phyloP scores from a whole-genome alignment of 2,888 invertebrate genomes.

The Amiota mariae region DNA sequence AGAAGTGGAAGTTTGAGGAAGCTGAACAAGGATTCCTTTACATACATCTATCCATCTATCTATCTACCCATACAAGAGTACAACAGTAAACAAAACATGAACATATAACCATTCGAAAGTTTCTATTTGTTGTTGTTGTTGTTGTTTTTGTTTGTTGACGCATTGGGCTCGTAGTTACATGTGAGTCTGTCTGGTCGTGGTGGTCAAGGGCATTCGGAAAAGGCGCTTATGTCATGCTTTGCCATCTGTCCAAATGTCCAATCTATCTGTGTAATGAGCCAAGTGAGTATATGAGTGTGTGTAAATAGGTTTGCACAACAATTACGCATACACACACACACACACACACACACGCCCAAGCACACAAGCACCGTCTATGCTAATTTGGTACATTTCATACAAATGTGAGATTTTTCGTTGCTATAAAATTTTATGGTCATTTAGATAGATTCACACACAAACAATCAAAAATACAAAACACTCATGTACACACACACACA shows the following conservation, averaged over 20 bases:
- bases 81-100: no score
- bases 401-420: constrained; percentile 3
- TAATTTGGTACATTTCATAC: constrained; percentile 46
- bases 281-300: not conserved
- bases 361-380: no score
- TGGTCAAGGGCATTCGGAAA: no score
- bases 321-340: constrained; percentile 46
- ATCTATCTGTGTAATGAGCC: no score
- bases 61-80: no score
- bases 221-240: no score
- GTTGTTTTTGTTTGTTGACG: not conserved
- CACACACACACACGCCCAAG: constrained; percentile 46
- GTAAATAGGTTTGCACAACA: constrained; percentile 33
- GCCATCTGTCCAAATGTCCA: not conserved
- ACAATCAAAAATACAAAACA: not conserved
- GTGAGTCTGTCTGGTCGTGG: not conserved
- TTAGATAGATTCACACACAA: not conserved
- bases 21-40: constrained; percentile 6
- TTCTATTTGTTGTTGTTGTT: not conserved
- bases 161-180: not conserved
- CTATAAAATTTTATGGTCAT: constrained; percentile 19
- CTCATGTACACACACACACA: not conserved
- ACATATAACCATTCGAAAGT: not conserved
- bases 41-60: not conserved
- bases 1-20: not conserved